Percentiles rank a stretch among this genome's conserved stretches.
Evolutionary conservation across 2,797 vertebrate genomes (phyloP).

Genomic region (Labroides dimidiatus): DNA sequence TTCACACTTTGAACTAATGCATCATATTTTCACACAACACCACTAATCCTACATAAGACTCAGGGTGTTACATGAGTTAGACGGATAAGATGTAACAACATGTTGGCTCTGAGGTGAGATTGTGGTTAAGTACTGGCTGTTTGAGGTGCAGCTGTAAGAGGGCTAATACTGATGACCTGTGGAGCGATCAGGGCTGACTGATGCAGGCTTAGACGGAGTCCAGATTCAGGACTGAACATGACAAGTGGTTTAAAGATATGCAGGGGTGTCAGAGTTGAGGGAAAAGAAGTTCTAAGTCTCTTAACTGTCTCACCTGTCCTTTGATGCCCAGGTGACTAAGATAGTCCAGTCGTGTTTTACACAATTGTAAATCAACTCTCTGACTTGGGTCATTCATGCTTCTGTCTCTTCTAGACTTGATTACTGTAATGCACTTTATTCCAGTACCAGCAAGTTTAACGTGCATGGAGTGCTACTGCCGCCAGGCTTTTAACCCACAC

Average conservation of each 20-base stretch:
- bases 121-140: neutral
- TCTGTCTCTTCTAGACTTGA: too few species aligned
- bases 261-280: too few species aligned
- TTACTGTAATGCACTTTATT: too few species aligned
- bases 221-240: neutral
- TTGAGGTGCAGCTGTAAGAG: neutral
- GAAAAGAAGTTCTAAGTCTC: too few species aligned
- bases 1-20: neutral
- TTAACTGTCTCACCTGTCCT: too few species aligned
- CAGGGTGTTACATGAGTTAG: neutral
- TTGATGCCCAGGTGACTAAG: too few species aligned
- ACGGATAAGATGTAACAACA: neutral
- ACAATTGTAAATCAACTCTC: too few species aligned
- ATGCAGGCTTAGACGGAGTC: neutral
- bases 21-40: neutral
- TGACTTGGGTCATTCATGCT: too few species aligned
- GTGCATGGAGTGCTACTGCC: too few species aligned
- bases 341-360: too few species aligned
- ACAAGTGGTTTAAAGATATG: neutral
- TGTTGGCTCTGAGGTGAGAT: slow-evolving; percentile 8
- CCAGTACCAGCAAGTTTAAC: too few species aligned
- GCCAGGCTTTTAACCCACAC: too few species aligned
- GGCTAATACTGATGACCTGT: neutral
- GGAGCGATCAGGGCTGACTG: neutral
- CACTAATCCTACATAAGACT: slow-evolving; percentile 20